Evolutionary conservation across 2,888 invertebrate genomes (phyloP).

Genomic region (Tyria jacobaeae): DNA sequence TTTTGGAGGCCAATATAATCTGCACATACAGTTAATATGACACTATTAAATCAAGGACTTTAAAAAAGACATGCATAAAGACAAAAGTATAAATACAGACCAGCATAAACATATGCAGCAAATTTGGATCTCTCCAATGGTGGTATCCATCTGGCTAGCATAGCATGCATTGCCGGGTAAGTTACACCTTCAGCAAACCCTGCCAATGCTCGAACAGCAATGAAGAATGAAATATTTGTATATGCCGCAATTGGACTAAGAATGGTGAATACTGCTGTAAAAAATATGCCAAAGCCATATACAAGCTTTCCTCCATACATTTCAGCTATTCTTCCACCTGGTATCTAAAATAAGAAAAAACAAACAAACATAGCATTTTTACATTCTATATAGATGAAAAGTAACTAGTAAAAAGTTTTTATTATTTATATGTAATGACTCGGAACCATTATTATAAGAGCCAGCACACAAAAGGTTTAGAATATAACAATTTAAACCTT

Average conservation of each 20-base stretch:
- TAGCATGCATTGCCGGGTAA: slow-evolving; percentile 97
- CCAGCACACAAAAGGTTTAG: too few species aligned
- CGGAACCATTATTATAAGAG: too few species aligned
- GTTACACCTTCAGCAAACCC: slow-evolving; percentile 96
- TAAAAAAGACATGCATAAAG: slow-evolving; percentile 1
- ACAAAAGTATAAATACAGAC: slow-evolving; percentile 68
- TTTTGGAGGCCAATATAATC: too few species aligned
- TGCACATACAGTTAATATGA: too few species aligned
- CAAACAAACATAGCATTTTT: not conserved
- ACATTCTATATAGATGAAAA: not conserved
- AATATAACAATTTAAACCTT: too few species aligned
- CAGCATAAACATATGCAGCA: slow-evolving; percentile 94
- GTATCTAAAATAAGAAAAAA: slow-evolving; percentile 71
- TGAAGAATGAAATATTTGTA: slow-evolving; percentile 88
- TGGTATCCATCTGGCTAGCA: slow-evolving; percentile 97
- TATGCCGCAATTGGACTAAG: slow-evolving; percentile 94
- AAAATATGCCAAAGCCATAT: slow-evolving; percentile 92
- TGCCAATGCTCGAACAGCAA: slow-evolving; percentile 91
- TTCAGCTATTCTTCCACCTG: slow-evolving; percentile 94
- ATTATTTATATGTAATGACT: too few species aligned
- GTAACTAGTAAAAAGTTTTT: too few species aligned
- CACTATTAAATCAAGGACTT: too few species aligned
- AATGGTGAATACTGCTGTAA: slow-evolving; percentile 93
- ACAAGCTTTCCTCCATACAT: slow-evolving; percentile 95
- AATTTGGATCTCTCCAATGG: slow-evolving; percentile 96